Base-by-base conservation (phyloP, 2,888 invertebrate species). In the Thelaira solivaga region DNA sequence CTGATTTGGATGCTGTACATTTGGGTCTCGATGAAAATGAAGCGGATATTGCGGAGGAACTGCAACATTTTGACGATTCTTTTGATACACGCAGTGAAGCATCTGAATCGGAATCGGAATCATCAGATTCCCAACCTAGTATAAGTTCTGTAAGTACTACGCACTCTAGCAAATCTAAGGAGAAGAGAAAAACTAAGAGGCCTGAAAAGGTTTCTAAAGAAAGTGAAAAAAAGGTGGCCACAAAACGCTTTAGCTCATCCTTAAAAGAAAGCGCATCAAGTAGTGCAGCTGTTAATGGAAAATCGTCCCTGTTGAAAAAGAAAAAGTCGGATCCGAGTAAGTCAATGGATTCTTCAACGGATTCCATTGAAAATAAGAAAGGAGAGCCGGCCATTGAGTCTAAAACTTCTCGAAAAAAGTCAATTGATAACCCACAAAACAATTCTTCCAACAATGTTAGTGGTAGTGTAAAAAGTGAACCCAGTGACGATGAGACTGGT, bases 41-140 rank as follows among this genome's bases (percentile, higher is more conserved):
- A 87, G 92, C 92, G 68, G 94, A 95, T 88, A 94, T 94, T 87
- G 94, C 93, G 49, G 95, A 95, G 85, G 95, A 95, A 86, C 90
- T 95, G 80, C 94, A 95, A 87, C 92, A 95, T 87, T 94, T 94
- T 84, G 89, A 86, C 69, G 86, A 89, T 78, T 86, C 88, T 5
- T 96, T 95, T 85, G 96, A 96, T 87, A 95, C 95, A 2, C 91
- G 95, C 10, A 97, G 97, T 88, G 97, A 97, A 90, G 95, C 96
- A 29, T 95, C 96, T 59, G 96, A 95, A 80, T 88, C 87, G 0
- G 82, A 75, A 26, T 84, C 84, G 3, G 93, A 94, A 49, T 94
- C 94, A 4, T 93, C 93, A 80, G 86, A 87, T 57, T 86, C 87
- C 3, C 92, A 93, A 80, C 94, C 94, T 6, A 94, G 94, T 85